Percentiles rank a stretch among this genome's conserved stretches.
These are phyloP conservation scores for Sphaerodactylus townsendi DNA, from an alignment of 2,113 vertebrate species.

Conservation along the genomic window DNA sequence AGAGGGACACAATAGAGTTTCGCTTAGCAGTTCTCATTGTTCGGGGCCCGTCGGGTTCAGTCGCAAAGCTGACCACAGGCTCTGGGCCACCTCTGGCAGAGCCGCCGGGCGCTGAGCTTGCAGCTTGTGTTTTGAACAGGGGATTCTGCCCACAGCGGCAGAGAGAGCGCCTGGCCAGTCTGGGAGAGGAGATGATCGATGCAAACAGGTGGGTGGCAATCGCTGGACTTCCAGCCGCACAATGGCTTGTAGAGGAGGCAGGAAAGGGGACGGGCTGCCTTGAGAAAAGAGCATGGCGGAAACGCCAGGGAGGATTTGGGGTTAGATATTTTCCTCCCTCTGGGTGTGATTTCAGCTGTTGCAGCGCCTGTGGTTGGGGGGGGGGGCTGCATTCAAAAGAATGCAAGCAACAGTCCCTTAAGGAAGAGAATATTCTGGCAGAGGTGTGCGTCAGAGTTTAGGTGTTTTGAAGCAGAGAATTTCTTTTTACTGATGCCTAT, in stretches of 20 bases:
- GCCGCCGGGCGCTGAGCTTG: constrained; percentile 77
- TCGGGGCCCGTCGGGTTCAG: constrained; percentile 70
- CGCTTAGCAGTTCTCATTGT: constrained; percentile 69
- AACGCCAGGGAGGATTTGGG: neutral
- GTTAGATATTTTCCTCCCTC: neutral
- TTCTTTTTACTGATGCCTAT: neutral
- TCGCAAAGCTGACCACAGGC: constrained; percentile 68
- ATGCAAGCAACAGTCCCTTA: neutral
- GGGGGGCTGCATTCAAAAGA: neutral
- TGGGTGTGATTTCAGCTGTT: neutral
- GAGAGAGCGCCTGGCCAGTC: constrained; percentile 42
- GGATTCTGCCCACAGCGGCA: constrained; percentile 57
- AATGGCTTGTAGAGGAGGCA: neutral
- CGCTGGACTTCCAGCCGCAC: constrained; percentile 17
- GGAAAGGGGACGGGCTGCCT: neutral
- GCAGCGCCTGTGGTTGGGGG: neutral
- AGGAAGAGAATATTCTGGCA: neutral
- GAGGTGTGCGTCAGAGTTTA: neutral
- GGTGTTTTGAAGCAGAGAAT: neutral
- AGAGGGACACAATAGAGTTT: constrained; percentile 64
- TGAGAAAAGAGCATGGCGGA: too few relatives aligned
- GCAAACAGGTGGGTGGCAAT: constrained; percentile 64
- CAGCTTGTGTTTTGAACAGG: constrained; percentile 71
- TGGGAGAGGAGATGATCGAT: constrained; percentile 48
- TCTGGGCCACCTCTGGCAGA: constrained; percentile 67